Conservation (phyloP, 1,140 invertebrate species). For the Ruditapes philippinarum region DNA sequence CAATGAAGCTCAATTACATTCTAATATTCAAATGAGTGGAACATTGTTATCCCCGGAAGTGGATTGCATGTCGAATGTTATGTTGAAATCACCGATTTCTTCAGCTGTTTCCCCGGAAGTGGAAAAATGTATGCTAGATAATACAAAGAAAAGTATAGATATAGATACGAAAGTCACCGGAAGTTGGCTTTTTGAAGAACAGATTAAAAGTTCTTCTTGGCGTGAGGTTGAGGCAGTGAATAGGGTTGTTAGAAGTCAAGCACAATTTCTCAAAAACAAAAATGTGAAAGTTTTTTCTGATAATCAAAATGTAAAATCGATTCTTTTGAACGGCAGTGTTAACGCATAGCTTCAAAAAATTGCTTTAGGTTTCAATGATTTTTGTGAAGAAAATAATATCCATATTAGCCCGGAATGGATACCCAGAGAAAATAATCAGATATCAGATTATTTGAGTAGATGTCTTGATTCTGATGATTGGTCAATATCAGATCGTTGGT, state of each 20-base stretch:
- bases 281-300: neutral
- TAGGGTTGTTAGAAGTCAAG: constrained; percentile 33
- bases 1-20: neutral
- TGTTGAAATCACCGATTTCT: neutral
- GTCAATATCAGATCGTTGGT: constrained; percentile 17
- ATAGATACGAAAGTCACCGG: neutral
- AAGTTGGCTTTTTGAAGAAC: constrained; percentile 2
- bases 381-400: constrained; percentile 29
- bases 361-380: neutral
- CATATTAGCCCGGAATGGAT: neutral
- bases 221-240: constrained; percentile 48
- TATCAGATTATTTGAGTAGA: constrained; percentile 51
- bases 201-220: constrained; percentile 31
- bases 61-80: neutral
- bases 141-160: neutral
- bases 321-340: constrained; percentile 4
- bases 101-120: neutral
- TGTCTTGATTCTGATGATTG: constrained; percentile 63
- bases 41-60: neutral
- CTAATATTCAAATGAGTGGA: neutral
- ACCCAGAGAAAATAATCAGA: neutral
- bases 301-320: constrained; percentile 51
- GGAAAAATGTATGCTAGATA: neutral
- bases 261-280: constrained; percentile 25
- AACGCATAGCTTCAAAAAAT: constrained; percentile 7